Conservation (phyloP, 2,113 vertebrate species). For the Elaphurus davidianus region DNA sequence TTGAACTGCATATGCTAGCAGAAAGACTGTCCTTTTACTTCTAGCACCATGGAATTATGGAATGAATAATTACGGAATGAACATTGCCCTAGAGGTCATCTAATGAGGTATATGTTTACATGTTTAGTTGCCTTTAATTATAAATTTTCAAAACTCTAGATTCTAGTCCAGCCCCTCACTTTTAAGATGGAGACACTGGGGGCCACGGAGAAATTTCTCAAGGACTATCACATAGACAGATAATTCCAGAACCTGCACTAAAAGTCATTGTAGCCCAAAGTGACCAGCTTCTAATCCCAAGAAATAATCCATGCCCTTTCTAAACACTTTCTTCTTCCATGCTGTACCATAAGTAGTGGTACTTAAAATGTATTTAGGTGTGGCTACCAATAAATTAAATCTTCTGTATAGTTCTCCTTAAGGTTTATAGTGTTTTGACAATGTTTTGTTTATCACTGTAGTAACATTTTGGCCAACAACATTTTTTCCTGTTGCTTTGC, state of each 20-base stretch:
- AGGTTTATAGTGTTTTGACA: conserved; percentile 53
- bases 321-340: not conserved
- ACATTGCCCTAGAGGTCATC: not conserved
- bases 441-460: conserved; percentile 62
- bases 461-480: conserved; percentile 50
- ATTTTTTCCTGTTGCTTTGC: conserved; percentile 42
- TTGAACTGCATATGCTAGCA: not conserved
- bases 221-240: not conserved
- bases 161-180: not conserved
- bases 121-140: not conserved
- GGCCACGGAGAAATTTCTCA: not conserved
- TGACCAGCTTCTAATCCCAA: not conserved
- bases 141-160: not conserved
- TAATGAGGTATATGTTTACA: not conserved
- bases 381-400: conserved; percentile 28
- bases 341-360: not conserved
- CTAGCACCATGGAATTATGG: not conserved
- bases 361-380: not conserved
- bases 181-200: not conserved
- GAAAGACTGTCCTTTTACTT: not conserved
- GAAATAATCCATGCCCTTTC: not conserved
- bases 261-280: not conserved
- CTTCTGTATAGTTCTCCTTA: conserved; percentile 41
- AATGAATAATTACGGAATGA: not conserved
- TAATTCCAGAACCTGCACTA: not conserved